Conservation (phyloP, 2,888 invertebrate species). For the Agriotes lineatus region DNA sequence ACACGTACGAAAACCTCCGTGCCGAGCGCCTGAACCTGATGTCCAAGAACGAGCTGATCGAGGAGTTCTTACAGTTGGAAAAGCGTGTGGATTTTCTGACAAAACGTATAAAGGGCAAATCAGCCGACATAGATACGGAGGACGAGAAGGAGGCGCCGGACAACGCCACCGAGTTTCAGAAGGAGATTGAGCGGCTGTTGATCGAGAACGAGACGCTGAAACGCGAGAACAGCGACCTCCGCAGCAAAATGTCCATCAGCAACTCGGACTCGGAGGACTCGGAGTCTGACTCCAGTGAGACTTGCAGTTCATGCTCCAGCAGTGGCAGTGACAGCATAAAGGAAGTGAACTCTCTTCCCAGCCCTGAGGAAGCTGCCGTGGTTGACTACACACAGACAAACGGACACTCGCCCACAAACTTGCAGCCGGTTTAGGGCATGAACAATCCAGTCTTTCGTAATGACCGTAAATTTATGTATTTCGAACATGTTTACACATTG, state of each 20-base stretch:
- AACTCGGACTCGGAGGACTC: conserved; percentile 68
- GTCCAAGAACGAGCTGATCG: conserved; percentile 87
- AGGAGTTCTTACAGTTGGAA: conserved; percentile 89
- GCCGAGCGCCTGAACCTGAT: conserved; percentile 87
- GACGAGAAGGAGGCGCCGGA: conserved; percentile 64
- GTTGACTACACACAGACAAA: conserved; percentile 59
- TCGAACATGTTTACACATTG: background rate
- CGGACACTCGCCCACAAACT: conserved; percentile 55
- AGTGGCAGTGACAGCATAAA: conserved; percentile 45
- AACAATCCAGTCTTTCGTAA: conserved; percentile 11
- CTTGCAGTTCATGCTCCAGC: conserved; percentile 57
- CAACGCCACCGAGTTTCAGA: conserved; percentile 69
- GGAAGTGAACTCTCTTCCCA: conserved; percentile 27
- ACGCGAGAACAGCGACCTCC: conserved; percentile 74
- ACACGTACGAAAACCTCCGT: conserved; percentile 90
- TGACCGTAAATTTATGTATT: background rate
- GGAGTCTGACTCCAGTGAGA: conserved; percentile 65
- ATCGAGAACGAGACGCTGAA: conserved; percentile 74
- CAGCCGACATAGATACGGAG: conserved; percentile 32
- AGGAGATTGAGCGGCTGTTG: conserved; percentile 72
- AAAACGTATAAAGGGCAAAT: conserved; percentile 68
- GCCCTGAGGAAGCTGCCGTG: conserved; percentile 26
- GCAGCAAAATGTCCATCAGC: conserved; percentile 59
- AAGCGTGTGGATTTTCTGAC: conserved; percentile 79
- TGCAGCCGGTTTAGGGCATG: conserved; percentile 43